phyloP scores from a whole-genome alignment of 2,113 vertebrate genomes.

The Pungitius pungitius region DNA sequence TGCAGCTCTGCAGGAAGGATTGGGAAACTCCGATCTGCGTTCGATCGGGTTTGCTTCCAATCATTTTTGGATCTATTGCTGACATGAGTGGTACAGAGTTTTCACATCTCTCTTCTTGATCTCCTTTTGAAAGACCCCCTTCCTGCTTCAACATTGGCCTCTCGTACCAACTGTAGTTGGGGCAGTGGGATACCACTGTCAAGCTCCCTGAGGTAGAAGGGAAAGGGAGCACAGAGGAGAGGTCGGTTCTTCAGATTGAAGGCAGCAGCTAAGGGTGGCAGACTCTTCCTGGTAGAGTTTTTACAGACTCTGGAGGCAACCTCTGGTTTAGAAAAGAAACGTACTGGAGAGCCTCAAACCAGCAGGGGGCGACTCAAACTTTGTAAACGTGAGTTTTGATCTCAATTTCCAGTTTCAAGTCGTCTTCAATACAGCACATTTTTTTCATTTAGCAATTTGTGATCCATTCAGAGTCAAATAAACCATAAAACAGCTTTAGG shows the following conservation, averaged over 20 bases:
- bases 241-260: not conserved
- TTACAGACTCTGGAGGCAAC: not conserved
- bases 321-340: not conserved
- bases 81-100: not conserved
- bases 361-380: not conserved
- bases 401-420: too few relatives aligned
- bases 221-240: not conserved
- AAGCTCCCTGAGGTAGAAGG: not conserved
- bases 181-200: not conserved
- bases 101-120: conserved; percentile 5
- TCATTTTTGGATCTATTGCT: not conserved
- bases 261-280: not conserved
- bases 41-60: not conserved
- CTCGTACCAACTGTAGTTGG: not conserved
- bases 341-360: not conserved
- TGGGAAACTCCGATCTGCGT: not conserved
- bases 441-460: too few relatives aligned
- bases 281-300: not conserved
- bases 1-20: not conserved
- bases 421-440: too few relatives aligned
- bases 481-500: not conserved
- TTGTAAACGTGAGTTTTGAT: too few relatives aligned
- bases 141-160: not conserved
- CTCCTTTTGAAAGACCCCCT: too few relatives aligned
- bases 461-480: not conserved